A percentile compares a stretch with the other conserved stretches of the same genome.
These are phyloP conservation scores for Cyrtodaria siliqua DNA, from an alignment of 2,888 invertebrate genomes.

Conservation along the genomic window DNA sequence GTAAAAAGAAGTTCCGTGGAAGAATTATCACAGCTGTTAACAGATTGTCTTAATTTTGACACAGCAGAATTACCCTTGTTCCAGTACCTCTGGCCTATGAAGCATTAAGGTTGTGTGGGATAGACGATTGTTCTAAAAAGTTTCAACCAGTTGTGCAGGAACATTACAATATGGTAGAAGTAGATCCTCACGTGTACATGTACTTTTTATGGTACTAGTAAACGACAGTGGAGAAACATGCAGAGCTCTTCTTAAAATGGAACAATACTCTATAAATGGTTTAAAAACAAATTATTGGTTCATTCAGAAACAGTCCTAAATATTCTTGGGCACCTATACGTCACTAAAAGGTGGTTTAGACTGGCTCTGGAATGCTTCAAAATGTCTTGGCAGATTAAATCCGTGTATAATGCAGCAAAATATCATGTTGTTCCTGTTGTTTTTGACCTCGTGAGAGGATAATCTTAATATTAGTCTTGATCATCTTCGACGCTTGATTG, in stretches of 20 bases:
- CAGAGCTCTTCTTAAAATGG: not conserved
- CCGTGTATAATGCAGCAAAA: conserved; percentile 12
- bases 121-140: no score
- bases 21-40: not conserved
- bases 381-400: not conserved
- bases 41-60: not conserved
- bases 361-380: conserved; percentile 10
- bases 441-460: no score
- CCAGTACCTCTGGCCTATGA: not conserved
- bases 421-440: not conserved
- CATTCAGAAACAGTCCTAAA: conserved; percentile 15
- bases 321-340: conserved; percentile 11
- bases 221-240: not conserved
- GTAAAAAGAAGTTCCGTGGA: no score
- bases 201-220: conserved; percentile 9
- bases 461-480: no score
- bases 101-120: not conserved
- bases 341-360: not conserved
- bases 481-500: no score
- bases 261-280: not conserved
- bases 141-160: no score
- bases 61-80: not conserved
- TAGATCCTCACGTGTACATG: conserved; percentile 14
- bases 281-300: not conserved
- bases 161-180: not conserved